Conservation (phyloP, 2,113 vertebrate genomes). For the Hepsetus odoe region DNA sequence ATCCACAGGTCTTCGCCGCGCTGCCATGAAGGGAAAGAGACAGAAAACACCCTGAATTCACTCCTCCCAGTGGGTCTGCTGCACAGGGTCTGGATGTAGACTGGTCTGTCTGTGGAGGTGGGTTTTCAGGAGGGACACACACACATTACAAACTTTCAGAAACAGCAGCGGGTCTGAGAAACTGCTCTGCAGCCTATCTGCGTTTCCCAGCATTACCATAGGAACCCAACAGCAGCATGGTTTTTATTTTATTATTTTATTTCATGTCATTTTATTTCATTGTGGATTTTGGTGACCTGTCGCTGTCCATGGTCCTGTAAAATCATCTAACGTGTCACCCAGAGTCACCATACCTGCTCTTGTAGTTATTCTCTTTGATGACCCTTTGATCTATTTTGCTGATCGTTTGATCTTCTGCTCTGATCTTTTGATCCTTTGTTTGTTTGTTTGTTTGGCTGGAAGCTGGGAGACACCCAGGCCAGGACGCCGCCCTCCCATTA, state of each 20-base stretch:
- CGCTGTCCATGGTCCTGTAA: constrained; percentile 74
- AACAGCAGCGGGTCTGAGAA: neutral
- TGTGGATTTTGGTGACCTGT: constrained; percentile 1
- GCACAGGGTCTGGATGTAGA: constrained; percentile 22
- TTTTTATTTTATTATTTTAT: no score
- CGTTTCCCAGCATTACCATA: neutral
- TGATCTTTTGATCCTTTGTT: neutral
- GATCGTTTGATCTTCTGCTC: neutral
- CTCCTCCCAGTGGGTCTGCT: neutral
- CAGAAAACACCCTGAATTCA: constrained; percentile 31
- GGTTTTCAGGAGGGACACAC: neutral
- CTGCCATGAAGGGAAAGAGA: neutral
- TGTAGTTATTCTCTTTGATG: no score
- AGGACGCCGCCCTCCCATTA: constrained; percentile 41
- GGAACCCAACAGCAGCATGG: no score
- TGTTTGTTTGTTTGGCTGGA: neutral
- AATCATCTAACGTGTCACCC: neutral
- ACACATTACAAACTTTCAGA: constrained; percentile 16
- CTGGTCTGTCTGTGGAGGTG: constrained; percentile 28
- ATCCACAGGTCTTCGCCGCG: constrained; percentile 67
- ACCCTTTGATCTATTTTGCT: no score
- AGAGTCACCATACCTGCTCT: no score
- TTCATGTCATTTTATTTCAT: neutral
- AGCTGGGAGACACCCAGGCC: constrained; percentile 41
- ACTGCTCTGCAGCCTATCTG: neutral